Base-by-base conservation (phyloP, 1,140 invertebrate genomes). In the Portunus trituberculatus region DNA sequence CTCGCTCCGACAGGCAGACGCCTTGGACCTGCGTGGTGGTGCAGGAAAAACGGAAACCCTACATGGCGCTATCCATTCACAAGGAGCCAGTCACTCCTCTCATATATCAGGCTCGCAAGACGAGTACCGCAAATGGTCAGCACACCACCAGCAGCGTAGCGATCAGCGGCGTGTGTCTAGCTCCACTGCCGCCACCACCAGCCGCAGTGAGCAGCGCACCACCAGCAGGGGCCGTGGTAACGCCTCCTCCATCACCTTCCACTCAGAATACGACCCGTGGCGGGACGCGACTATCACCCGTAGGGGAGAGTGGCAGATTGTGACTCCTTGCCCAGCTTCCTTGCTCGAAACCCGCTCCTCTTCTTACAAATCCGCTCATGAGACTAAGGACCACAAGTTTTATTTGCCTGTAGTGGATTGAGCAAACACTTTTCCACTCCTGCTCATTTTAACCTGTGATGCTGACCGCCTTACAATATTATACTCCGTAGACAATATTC, bases 281-380 rank as follows among this genome's bases (percentile, higher is more conserved):
- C 98, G 97, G 96, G 97, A 96, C 97, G 6, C 98, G 98, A 0
- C 97, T 97, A 93, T 97, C 98, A 95, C 97, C 97, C 88, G 97
- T 96, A 16, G 98, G 98, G 87, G 96, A 12, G 96, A 96, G 87
- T 96, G 96, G 96, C 95, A 96, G 82, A 96, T 96, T 2, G 96
- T 96, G 12, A 96, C 94, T 0, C 98, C 98, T 0, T 99, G 98
- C 97, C 98, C 98, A 3, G 98, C 98, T 7, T 97, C 98, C 45
- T 97, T 98, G 25, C 97, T 98, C 14, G 98, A 98, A 96, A 97
- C 97, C 84, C 97, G 98, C 94, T 98, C 98, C 86, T 96, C 96
- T 6, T 98, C 98, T 29, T 98, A 98, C 97, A 98, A 98, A 96
- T 98, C 98, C 96, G 98, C 98, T 0, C 97, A 98, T 96, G 98